Evolutionary conservation across 2,113 vertebrate species (phyloP).

Genomic region (Mesoclemmys tuberculata): DNA sequence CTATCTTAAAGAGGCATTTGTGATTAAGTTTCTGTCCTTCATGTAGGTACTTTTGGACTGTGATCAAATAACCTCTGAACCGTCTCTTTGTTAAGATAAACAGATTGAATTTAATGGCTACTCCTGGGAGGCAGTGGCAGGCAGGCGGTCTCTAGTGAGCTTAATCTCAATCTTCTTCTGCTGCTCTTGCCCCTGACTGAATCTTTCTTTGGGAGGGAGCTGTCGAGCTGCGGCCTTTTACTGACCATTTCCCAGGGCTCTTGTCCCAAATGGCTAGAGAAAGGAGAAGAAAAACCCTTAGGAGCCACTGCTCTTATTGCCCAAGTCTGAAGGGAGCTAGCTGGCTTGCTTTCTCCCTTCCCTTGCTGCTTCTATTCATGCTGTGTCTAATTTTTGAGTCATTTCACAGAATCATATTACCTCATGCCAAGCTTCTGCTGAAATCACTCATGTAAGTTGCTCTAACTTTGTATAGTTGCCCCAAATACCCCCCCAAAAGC

Average conservation of each 20-base stretch:
- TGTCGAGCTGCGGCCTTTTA: background rate
- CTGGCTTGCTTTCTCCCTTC: background rate
- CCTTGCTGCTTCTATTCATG: background rate
- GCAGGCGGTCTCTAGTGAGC: background rate
- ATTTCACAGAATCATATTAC: background rate
- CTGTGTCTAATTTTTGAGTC: background rate
- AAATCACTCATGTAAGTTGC: background rate
- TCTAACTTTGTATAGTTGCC: background rate
- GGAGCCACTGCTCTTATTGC: background rate
- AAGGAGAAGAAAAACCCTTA: accelerated
- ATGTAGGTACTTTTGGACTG: background rate
- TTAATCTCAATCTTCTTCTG: background rate
- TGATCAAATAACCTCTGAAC: background rate
- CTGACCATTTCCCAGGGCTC: accelerated
- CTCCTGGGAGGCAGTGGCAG: accelerated
- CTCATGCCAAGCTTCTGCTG: conserved; percentile 17
- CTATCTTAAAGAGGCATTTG: background rate
- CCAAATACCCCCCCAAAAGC: background rate
- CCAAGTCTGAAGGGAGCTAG: background rate
- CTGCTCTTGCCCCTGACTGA: accelerated
- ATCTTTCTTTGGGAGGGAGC: background rate
- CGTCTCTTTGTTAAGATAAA: background rate
- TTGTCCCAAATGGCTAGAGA: accelerated
- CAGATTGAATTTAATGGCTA: background rate
- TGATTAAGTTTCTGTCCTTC: background rate